Conservation (phyloP, 2,888 invertebrate genomes). For the Torymus tubicola region DNA sequence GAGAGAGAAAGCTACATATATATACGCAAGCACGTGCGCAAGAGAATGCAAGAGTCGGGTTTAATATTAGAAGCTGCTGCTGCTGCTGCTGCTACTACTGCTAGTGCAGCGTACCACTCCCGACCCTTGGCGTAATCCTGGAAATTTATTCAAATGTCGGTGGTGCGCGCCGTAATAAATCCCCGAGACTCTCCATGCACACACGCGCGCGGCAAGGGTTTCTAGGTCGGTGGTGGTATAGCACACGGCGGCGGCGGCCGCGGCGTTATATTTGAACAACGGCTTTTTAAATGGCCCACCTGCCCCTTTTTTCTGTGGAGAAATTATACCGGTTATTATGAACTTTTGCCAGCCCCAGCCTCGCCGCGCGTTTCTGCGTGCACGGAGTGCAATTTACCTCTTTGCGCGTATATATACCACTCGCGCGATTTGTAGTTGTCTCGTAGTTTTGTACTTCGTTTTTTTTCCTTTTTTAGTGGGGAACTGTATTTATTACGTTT, state of each 20-base stretch:
- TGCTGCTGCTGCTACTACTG: constrained; percentile 46
- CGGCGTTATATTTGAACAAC: constrained; percentile 51
- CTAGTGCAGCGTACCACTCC: constrained; percentile 29
- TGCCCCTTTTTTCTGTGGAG: not conserved
- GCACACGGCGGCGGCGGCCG: not conserved
- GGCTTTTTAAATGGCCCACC: constrained; percentile 38
- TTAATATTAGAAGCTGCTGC: constrained; percentile 58
- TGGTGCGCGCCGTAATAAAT: constrained; percentile 51
- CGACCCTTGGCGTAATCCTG: constrained; percentile 55
- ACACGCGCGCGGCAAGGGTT: too few species aligned
- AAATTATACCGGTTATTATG: constrained; percentile 28
- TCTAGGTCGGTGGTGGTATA: constrained; percentile 5
- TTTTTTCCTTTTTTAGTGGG: too few species aligned
- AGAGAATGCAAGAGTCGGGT: constrained; percentile 45
- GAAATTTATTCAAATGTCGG: constrained; percentile 59
- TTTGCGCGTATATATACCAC: too few species aligned
- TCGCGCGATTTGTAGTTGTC: too few species aligned
- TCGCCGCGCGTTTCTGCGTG: not conserved
- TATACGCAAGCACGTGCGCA: not conserved
- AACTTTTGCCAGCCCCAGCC: not conserved
- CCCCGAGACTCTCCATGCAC: constrained; percentile 22
- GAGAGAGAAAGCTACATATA: not conserved
- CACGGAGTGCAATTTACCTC: not conserved
- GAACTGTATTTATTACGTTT: too few species aligned
- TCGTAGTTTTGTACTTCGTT: too few species aligned